Evolutionary conservation across 2,888 invertebrate species (phyloP), one percentile per base, ranked within the genome.

Genomic region (Polymixis flavicincta): DNA sequence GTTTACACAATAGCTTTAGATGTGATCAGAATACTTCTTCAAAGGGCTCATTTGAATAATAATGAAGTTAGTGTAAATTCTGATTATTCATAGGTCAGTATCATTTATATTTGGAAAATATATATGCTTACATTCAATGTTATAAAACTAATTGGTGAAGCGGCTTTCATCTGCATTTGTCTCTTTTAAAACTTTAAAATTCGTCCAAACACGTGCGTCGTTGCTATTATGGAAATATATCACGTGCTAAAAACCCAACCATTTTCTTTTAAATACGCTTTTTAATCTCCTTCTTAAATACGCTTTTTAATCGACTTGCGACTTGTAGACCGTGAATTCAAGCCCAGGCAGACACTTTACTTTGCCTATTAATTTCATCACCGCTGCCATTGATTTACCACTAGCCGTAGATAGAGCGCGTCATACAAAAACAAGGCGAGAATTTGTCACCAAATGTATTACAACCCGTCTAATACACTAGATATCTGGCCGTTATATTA

Each of bases 21-120:
- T 57, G 70, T 76, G 55, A 70, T 17, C 55, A 22, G 63, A 55
- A 70, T 76, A 45, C 22, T 48, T 72, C 74, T 55, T 17, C 11
- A 48, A 55, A 42, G 19, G 1, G 13, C 50, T 50, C 17, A 17
- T 32, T 54, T 55, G 2, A 69, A n/a, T 52, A 55, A 5, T 28
- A 50, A 32, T 32, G 14, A 64, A 14, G 48, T 57, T 32, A n/a
- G n/a, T 71, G 28, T 4, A 14, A 45, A 28, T 71, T 32, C 19
- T 67, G 19, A 28, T 48, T 45, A 50, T 22, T 8, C 22, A 22
- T 19, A 28, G 28, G 19, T 25, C 55, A 25, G 25, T 19, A 13
- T 14, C 22, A 45, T 45, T 28, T 25, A 25, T 22, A 50, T 50
- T 32, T 25, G 0, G 37, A 64, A 68, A 19, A 19, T 22, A 17